A percentile compares a stretch with the other conserved stretches of the same genome.
These are phyloP conservation scores for Pangasius sanitwongsei DNA, from an alignment of 2,797 vertebrate species.

Conservation along the genomic window DNA sequence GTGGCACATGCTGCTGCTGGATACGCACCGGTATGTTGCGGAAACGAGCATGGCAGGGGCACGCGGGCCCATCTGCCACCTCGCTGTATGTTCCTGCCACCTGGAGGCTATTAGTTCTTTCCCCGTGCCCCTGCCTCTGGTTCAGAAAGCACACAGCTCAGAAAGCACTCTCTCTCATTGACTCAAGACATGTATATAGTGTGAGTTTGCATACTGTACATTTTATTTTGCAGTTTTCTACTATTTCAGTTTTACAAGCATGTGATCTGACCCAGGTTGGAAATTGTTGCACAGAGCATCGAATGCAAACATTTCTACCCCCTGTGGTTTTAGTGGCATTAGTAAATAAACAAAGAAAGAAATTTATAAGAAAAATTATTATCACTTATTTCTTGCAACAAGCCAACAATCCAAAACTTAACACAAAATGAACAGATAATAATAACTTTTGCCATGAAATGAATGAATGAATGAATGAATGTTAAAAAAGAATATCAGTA, in stretches of 20 bases:
- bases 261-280: not conserved
- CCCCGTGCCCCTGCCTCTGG: constrained; percentile 29
- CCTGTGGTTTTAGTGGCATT: not conserved
- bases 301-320: not conserved
- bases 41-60: constrained; percentile 69
- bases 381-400: not conserved
- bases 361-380: too few species aligned
- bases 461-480: not conserved
- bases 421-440: not conserved
- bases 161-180: not conserved
- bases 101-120: constrained; percentile 26
- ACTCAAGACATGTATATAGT: not conserved
- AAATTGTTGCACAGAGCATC: not conserved
- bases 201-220: not conserved
- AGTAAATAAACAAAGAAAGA: not conserved
- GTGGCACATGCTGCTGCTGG: constrained; percentile 44
- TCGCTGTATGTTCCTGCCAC: constrained; percentile 22
- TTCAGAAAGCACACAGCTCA: constrained; percentile 1
- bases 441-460: not conserved
- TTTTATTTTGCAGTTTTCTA: not conserved
- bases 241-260: not conserved
- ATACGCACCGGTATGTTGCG: constrained; percentile 57
- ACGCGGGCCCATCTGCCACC: constrained; percentile 70
- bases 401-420: not conserved
- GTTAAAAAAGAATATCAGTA: too few species aligned